A percentile compares a stretch with the other conserved stretches of the same genome.
Evolutionary conservation across 2,888 invertebrate species (phyloP).

Genomic region (Drosophila lacicola): DNA sequence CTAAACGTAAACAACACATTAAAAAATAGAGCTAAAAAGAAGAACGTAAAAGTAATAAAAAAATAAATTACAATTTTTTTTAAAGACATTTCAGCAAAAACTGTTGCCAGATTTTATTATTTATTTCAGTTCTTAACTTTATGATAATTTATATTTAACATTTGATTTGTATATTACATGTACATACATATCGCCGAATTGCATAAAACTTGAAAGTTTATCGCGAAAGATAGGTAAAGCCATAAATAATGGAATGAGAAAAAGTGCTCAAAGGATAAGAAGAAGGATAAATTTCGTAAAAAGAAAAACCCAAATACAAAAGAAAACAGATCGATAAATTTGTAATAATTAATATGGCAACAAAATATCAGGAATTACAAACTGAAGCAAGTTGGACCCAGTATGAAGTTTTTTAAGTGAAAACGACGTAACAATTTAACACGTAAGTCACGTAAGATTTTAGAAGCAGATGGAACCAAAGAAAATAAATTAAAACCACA

Average conservation of each 20-base stretch:
- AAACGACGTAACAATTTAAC: slow-evolving; percentile 62
- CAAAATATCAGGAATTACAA: slow-evolving; percentile 73
- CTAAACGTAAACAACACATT: slow-evolving; percentile 57
- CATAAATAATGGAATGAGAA: slow-evolving; percentile 24
- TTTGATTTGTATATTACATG: slow-evolving; percentile 58
- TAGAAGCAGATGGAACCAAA: slow-evolving; percentile 66
- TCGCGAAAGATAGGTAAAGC: slow-evolving; percentile 31
- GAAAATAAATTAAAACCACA: slow-evolving; percentile 19
- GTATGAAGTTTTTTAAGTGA: slow-evolving; percentile 65
- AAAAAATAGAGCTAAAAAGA: slow-evolving; percentile 41
- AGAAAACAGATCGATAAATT: slow-evolving; percentile 35
- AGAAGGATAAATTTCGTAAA: slow-evolving; percentile 34
- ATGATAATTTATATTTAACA: slow-evolving; percentile 2
- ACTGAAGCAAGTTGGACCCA: slow-evolving; percentile 80
- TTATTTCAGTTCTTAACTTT: slow-evolving; percentile 35
- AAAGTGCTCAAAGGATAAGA: slow-evolving; percentile 41
- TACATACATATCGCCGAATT: slow-evolving; percentile 77
- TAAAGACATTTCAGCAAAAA: slow-evolving; percentile 57
- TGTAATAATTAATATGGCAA: slow-evolving; percentile 63
- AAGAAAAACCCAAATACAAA: slow-evolving; percentile 31
- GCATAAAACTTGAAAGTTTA: slow-evolving; percentile 54
- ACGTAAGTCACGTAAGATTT: slow-evolving; percentile 64
- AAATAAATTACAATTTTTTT: slow-evolving; percentile 62
- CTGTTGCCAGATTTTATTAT: slow-evolving; percentile 25
- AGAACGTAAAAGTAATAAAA: slow-evolving; percentile 36